Evolutionary conservation across 1,140 invertebrate species (phyloP), one percentile per base, ranked within the genome.

Genomic region (Chlorops oryzae): DNA sequence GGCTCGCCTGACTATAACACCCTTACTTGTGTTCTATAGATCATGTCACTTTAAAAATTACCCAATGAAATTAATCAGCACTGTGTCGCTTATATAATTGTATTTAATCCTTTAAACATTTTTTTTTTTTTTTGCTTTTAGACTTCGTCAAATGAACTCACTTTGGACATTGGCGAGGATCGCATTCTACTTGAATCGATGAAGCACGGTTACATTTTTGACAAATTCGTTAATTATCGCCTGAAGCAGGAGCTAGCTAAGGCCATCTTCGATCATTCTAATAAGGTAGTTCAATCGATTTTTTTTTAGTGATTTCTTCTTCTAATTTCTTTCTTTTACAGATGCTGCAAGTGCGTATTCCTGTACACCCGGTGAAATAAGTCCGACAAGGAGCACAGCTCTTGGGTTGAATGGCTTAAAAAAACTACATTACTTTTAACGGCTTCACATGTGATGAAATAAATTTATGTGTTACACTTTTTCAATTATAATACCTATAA

Each of bases 101-200:
- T 9, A 32, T 9, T 32, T n/a, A 3, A 9, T 34, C 21, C 0
- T 15, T 28, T 15, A 4, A 44, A 3, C 5, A 12, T 15, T 20
- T 17, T 24, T 22, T 13, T 5, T 55, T 59, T 39, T 7, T 23
- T 59, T 61, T 64, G 53, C 59, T 73, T 67, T 37, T 61, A 86
- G 84, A 72, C 79, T 63, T 77, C 75, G 27, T 74, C 74, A 1
- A 71, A 79, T 43, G 80, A 84, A 54, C 54, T 89, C 9, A 77
- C 64, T 15, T 68, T 88, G 39, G 79, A 86, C 61, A 60, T 89
- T 42, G 82, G 84, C 2, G 81, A 85, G 58, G 85, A 89, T 74
- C 75, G 86, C 52, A 78, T 90, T 48, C 59, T 87, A 17, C 64
- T 89, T 37, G 79, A 83, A 56, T 77, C 75, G 20, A 58, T 75